A percentile compares a stretch with the other conserved stretches of the same genome.
phyloP scores from a whole-genome alignment of 2,797 vertebrate species.

The Vireo griseus region DNA sequence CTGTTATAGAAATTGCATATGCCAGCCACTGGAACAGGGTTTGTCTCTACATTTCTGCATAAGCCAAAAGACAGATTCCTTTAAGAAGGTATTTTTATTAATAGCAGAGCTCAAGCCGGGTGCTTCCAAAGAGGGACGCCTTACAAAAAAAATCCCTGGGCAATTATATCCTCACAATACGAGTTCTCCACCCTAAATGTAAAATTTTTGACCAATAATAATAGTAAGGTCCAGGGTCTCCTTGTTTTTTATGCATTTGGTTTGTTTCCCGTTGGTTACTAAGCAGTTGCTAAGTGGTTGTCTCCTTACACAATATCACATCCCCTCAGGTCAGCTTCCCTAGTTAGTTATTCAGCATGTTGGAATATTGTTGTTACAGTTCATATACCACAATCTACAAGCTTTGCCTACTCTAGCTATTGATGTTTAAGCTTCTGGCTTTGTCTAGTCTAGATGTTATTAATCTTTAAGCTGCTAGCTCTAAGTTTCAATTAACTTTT shows the following conservation, averaged over 20 bases:
- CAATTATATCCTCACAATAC: neutral
- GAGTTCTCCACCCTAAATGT: neutral
- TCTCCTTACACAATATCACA: neutral
- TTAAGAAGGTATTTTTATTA: neutral
- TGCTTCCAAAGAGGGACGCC: neutral
- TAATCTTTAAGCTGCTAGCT: neutral
- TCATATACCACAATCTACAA: neutral
- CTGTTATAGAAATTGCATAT: neutral
- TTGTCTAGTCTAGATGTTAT: neutral
- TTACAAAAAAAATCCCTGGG: neutral
- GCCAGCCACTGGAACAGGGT: neutral
- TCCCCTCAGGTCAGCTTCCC: neutral
- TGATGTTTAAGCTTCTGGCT: neutral
- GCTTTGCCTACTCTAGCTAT: neutral
- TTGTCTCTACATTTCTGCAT: neutral
- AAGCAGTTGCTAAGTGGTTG: neutral
- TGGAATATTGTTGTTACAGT: neutral
- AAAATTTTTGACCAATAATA: neutral
- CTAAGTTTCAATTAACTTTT: neutral
- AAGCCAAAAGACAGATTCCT: neutral
- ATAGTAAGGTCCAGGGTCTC: neutral
- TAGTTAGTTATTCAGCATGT: neutral
- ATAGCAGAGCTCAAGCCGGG: fast-evolving
- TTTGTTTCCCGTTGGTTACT: neutral
- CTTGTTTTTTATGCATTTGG: neutral